Conservation (phyloP, 2,113 vertebrate species). For the Rhea pennata region DNA sequence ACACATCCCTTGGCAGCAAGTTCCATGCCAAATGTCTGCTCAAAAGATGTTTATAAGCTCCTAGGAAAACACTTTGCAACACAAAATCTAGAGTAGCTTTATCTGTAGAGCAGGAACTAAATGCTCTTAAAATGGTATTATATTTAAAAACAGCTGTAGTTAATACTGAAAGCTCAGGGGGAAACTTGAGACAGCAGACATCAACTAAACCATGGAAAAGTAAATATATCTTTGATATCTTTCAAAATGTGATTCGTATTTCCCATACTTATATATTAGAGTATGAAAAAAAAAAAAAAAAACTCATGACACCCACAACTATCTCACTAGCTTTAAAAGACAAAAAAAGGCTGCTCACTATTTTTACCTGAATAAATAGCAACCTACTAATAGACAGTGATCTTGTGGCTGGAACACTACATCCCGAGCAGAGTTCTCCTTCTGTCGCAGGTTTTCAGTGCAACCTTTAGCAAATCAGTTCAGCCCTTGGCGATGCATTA, state of each 20-base stretch:
- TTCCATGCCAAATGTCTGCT: neutral
- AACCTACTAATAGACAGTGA: neutral
- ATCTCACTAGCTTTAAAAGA: neutral
- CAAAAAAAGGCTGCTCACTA: accelerated
- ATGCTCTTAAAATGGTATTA: neutral
- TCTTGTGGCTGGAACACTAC: neutral
- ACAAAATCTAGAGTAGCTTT: neutral
- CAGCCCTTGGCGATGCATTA: neutral
- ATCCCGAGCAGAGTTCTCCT: accelerated
- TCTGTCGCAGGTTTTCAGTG: neutral
- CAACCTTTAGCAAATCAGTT: neutral
- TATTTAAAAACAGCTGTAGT: neutral
- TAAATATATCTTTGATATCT: neutral
- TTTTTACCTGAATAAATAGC: neutral
- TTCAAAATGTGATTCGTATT: neutral
- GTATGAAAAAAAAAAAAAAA: neutral
- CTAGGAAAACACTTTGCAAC: neutral
- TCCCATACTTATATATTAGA: neutral
- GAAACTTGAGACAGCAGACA: neutral
- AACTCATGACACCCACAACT: neutral
- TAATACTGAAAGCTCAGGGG: neutral
- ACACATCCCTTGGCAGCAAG: neutral
- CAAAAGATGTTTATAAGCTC: neutral
- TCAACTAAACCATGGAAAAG: neutral
- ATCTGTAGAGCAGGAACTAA: neutral